phyloP scores from a whole-genome alignment of 2,888 invertebrate species.

The Catocala sponsa region DNA sequence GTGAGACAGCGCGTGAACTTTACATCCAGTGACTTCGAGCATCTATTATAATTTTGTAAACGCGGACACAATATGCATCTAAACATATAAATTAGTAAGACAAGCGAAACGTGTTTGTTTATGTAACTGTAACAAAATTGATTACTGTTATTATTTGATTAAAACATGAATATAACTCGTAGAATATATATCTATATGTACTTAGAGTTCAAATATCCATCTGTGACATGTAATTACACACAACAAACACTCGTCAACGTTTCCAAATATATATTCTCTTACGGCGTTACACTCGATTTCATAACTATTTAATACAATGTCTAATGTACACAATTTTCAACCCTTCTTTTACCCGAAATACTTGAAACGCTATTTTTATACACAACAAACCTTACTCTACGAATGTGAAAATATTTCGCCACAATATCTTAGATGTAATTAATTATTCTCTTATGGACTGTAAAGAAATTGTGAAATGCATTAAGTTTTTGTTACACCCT shows the following conservation, averaged over 20 bases:
- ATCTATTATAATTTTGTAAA: slow-evolving; percentile 40
- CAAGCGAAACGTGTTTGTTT: slow-evolving; percentile 81
- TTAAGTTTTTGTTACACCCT: slow-evolving; percentile 84
- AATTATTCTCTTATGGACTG: slow-evolving; percentile 83
- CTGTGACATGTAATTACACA: slow-evolving; percentile 81
- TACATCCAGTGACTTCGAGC: slow-evolving; percentile 49
- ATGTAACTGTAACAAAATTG: slow-evolving; percentile 70
- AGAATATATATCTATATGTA: slow-evolving; percentile 72
- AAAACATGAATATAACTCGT: slow-evolving; percentile 75
- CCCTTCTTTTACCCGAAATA: slow-evolving; percentile 81
- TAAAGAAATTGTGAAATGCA: slow-evolving; percentile 88
- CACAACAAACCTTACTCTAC: slow-evolving; percentile 86
- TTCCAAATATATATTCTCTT: slow-evolving; percentile 87
- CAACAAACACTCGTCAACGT: slow-evolving; percentile 84
- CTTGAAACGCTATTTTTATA: slow-evolving; percentile 82
- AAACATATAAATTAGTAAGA: slow-evolving; percentile 59
- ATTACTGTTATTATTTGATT: slow-evolving; percentile 70
- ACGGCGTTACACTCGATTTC: slow-evolving; percentile 80
- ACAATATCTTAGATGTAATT: slow-evolving; percentile 81
- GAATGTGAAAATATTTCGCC: slow-evolving; percentile 86
- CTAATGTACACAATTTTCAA: slow-evolving; percentile 83
- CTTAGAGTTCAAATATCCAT: slow-evolving; percentile 80
- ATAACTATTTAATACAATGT: slow-evolving; percentile 83
- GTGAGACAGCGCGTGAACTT: slow-evolving; percentile 62
- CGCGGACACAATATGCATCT: slow-evolving; percentile 50